Percentiles rank a stretch among this genome's conserved stretches.
These are phyloP conservation scores for Nomada flava DNA, from an alignment of 2,888 invertebrate species.

Conservation along the genomic window DNA sequence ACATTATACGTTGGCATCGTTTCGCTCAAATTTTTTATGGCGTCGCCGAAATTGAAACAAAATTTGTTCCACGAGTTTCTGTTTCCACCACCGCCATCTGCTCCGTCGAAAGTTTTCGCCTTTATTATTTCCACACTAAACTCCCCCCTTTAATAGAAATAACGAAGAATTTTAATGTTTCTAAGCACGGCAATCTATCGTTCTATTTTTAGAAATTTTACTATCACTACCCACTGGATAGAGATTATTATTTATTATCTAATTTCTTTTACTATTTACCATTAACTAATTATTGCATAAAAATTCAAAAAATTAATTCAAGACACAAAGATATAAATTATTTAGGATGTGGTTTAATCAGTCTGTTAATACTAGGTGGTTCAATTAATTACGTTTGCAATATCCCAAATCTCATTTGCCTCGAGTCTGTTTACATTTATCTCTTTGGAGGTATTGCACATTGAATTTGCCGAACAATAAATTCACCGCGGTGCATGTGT, in stretches of 20 bases:
- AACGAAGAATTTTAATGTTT: too few relatives aligned
- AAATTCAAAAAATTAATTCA: too few relatives aligned
- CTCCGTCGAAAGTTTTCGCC: not conserved
- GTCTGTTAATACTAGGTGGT: not conserved
- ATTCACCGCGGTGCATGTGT: conserved; percentile 3
- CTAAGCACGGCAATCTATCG: too few relatives aligned
- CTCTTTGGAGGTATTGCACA: not conserved
- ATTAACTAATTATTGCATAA: too few relatives aligned
- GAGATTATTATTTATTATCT: too few relatives aligned
- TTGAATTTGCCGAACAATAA: conserved; percentile 19
- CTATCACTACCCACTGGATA: too few relatives aligned
- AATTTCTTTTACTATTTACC: too few relatives aligned
- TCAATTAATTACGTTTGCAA: not conserved
- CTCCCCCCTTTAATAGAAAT: too few relatives aligned
- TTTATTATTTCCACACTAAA: too few relatives aligned
- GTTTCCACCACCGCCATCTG: not conserved
- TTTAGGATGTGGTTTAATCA: not conserved
- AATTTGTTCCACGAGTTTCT: conserved; percentile 1
- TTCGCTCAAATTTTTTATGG: conserved; percentile 21
- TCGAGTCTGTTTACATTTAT: not conserved
- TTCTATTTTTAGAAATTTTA: too few relatives aligned
- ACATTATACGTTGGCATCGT: conserved; percentile 1
- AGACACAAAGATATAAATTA: too few relatives aligned
- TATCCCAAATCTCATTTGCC: not conserved
- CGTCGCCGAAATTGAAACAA: conserved; percentile 27